Evolutionary conservation across 1,140 invertebrate genomes (phyloP).

Genomic region (Sitodiplosis mosellana): DNA sequence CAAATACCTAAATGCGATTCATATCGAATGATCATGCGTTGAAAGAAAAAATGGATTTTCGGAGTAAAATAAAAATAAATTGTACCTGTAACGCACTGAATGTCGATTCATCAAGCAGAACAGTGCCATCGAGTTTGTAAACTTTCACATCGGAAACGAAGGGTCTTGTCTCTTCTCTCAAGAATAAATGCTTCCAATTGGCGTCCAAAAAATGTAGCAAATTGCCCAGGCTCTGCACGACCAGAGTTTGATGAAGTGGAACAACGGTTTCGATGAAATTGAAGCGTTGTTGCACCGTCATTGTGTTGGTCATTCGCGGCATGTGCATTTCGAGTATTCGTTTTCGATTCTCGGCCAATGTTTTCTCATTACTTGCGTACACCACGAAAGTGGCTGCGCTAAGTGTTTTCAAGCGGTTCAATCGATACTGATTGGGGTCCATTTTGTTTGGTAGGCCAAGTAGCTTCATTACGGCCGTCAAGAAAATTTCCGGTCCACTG

Average conservation of each 20-base stretch:
- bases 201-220: neutral
- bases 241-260: neutral
- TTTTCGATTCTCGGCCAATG: neutral
- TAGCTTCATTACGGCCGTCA: neutral
- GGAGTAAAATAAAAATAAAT: no score
- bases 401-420: neutral
- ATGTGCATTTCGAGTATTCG: neutral
- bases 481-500: neutral
- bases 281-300: neutral
- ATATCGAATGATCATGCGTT: no score
- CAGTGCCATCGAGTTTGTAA: neutral
- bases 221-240: neutral
- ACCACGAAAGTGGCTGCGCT: neutral
- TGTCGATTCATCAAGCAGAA: slow-evolving; percentile 2
- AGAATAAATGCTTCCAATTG: neutral
- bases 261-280: neutral
- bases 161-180: neutral
- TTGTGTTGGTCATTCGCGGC: neutral
- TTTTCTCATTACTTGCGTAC: neutral
- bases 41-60: no score
- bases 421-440: neutral
- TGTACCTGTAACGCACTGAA: neutral
- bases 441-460: neutral
- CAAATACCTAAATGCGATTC: neutral
- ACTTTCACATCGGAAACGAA: neutral